Base-by-base conservation (phyloP, 2,797 vertebrate genomes). In the Gymnothorax reevesii region DNA sequence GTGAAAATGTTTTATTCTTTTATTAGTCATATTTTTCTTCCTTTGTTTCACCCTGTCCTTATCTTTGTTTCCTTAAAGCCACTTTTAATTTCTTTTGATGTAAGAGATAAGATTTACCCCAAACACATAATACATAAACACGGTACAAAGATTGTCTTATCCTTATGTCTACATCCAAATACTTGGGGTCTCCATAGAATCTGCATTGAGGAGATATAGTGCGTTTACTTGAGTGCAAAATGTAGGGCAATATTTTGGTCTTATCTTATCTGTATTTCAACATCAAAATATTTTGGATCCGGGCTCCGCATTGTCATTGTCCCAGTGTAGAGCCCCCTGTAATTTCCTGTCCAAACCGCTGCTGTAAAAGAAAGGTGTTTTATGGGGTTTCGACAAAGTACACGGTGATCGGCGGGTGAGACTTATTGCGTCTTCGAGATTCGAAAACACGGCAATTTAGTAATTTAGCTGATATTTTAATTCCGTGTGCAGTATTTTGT, bases 1-100 rank as follows among this genome's bases (percentile, higher is more conserved):
- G 52, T 22, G 52, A 80, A n/a, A 55, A 55, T 52, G 17, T 5
- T 79, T 79, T 52, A 77, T 79, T 42, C 49, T 42, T 79, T 79
- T 54, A 52, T 79, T 80, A 52, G 73, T 52, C 33, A n/a, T 80
- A 22, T 80, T 80, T 22, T 8, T 80, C 20, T 80, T 80, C 77
- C 52, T 6, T 79, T 80, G 77, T 80, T 49, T 55, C 71, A 4
- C 13, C 13, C 20, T 20, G 17, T 55, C 49, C 20, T 55, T 80
- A 10, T 55, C 17, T 80, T 80, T 80, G 73, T 42, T 77, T 77
- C 22, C 15, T 8, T 79, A 20, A 49, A 20, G 17, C 17, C 54
- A 54, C 15, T 2, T 17, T 79, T 80, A 25, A 57, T 57, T 83
- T 25, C 57, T 17, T 25, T 27, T 9, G 27, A 59, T 82, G n/a